phyloP scores from a whole-genome alignment of 2,797 vertebrate genomes.

The Neomorphus geoffroyi region DNA sequence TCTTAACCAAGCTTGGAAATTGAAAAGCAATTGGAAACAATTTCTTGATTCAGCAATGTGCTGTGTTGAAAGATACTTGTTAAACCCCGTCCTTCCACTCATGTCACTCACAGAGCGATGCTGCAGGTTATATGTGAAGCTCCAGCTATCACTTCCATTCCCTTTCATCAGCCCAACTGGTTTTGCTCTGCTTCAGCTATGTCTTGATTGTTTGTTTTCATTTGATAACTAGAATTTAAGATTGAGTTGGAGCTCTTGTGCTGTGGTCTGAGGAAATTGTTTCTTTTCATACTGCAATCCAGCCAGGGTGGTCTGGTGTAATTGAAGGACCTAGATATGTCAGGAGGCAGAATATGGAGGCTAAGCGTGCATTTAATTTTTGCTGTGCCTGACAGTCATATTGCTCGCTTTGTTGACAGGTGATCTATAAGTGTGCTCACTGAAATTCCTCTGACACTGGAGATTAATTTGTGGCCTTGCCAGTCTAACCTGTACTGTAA shows the following conservation, averaged over 20 bases:
- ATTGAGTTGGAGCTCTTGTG: neutral
- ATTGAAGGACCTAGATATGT: neutral
- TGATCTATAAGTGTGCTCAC: neutral
- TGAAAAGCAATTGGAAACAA: neutral
- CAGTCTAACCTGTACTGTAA: neutral
- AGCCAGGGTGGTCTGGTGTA: neutral
- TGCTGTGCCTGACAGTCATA: neutral
- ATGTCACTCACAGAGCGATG: neutral
- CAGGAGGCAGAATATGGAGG: neutral
- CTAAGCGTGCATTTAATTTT: neutral
- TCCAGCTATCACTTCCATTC: neutral
- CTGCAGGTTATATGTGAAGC: neutral
- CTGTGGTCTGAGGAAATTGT: neutral
- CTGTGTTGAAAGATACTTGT: neutral
- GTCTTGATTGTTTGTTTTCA: neutral
- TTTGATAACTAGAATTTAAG: neutral
- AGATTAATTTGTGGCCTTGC: slow-evolving; percentile 48
- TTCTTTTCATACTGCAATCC: neutral
- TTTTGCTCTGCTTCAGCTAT: neutral
- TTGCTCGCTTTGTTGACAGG: neutral
- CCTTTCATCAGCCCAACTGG: neutral
- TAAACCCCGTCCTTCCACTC: rapidly evolving
- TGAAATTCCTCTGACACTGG: neutral
- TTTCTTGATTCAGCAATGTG: neutral
- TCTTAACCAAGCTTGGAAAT: neutral